Base-by-base conservation (phyloP, 2,113 vertebrate genomes). In the Ancistrus triradiatus region DNA sequence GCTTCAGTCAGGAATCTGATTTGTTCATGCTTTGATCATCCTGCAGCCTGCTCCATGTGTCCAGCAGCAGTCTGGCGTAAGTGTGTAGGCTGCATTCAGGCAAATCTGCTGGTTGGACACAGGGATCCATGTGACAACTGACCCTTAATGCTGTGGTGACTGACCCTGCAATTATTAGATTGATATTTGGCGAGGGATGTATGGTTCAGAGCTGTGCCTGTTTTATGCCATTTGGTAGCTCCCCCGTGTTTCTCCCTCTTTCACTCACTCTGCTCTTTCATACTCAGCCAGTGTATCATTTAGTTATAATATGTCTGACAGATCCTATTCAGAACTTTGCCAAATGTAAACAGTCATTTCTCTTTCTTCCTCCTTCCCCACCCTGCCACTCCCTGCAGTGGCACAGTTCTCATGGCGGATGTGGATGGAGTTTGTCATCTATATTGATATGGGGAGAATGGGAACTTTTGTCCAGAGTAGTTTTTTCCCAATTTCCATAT, bases 111-210 rank as follows among this genome's bases (percentile, higher is more conserved):
- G 38, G 25, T 56, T 47, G 35, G 35, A 51, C 25, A 19, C 66
- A 25, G 25, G 2, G 35, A 48, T 59, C 38, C 49, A 60, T 64
- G 61, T 61, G 61, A 61, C 61, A 65, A 42, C 9, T 69, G 51
- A 74, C 42, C 61, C 52, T 18, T 25, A 55, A 72, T 57, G 31
- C 65, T 33, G 33, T 65, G 66, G 69, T 56, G 56, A 75, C 49
- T 65, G 69, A 75, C 69, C 73, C 60, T 43, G 13, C 50, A 68
- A 61, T 68, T 50, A 75, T 72, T 69, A 71, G 69, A 75, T 62
- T 75, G 65, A 75, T 75, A 72, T 75, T 75, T 75, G 73, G 73
- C 69, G 8, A 50, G 44, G 44, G 49, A 47, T 68, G 48, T 61
- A 64, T 75, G 59, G 56, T 50, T 46, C 37, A 33, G 50, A 51